Conservation (phyloP, 2,113 vertebrate species). For the Hippocampus guttulatus region DNA sequence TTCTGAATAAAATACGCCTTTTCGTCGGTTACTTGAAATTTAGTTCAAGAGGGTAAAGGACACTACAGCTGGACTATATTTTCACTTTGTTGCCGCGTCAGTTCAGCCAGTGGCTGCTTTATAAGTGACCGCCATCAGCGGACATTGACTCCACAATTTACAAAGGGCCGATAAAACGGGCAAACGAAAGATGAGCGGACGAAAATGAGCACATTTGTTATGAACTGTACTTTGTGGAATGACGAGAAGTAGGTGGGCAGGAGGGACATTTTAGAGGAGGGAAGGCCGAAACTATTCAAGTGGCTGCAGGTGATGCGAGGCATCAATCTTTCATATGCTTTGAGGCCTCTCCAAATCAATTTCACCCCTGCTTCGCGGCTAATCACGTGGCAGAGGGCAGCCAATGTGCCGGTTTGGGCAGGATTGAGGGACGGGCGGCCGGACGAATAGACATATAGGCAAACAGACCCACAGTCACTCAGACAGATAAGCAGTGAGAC, state of each 20-base stretch:
- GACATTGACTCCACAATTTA: neutral
- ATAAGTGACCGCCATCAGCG: neutral
- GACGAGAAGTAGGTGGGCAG: constrained; percentile 31
- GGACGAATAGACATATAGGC: constrained; percentile 36
- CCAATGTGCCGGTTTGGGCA: constrained; percentile 55
- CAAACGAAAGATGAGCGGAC: neutral
- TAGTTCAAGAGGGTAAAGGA: neutral
- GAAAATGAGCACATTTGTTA: neutral
- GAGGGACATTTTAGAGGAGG: constrained; percentile 43
- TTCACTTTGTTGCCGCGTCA: neutral
- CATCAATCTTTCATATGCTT: constrained; percentile 74
- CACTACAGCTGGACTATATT: neutral
- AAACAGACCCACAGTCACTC: constrained; percentile 53
- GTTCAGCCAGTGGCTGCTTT: neutral
- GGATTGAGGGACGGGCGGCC: constrained; percentile 44
- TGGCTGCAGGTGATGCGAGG: constrained; percentile 56
- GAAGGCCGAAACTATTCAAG: constrained; percentile 50
- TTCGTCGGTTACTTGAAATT: neutral
- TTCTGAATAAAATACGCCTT: neutral
- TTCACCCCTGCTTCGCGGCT: constrained; percentile 67
- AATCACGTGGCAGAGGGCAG: constrained; percentile 70
- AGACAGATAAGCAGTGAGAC: constrained; percentile 60
- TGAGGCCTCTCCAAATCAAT: constrained; percentile 74
- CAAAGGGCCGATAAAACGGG: neutral
- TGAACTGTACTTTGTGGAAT: neutral